Percentiles rank a stretch among this genome's conserved stretches.
These are phyloP conservation scores for Montipora cactus DNA, from an alignment of 64 coral and sea anemone species.

Conservation along the genomic window DNA sequence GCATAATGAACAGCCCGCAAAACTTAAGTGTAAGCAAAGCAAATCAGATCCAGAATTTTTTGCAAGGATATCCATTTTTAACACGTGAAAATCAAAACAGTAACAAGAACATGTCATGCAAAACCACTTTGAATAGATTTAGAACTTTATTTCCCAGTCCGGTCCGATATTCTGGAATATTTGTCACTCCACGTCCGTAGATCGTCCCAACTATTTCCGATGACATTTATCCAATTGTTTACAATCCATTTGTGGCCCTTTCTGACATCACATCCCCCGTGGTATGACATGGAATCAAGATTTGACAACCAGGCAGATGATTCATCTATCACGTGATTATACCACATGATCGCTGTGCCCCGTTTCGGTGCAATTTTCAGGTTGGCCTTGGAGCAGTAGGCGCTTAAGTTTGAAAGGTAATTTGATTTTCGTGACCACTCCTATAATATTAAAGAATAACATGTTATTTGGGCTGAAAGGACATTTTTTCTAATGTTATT, in stretches of 20 bases:
- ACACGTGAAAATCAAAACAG: too few relatives aligned
- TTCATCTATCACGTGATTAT: slow-evolving; percentile 81
- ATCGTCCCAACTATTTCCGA: slow-evolving; percentile 76
- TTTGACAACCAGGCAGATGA: slow-evolving; percentile 66
- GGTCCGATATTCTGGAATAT: background rate
- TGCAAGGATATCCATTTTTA: too few relatives aligned
- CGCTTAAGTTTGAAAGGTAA: slow-evolving; percentile 78
- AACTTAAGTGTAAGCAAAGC: too few relatives aligned
- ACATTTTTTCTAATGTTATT: too few relatives aligned
- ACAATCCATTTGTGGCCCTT: slow-evolving; percentile 87
- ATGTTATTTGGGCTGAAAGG: background rate
- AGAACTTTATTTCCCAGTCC: too few relatives aligned
- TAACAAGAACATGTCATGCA: too few relatives aligned
- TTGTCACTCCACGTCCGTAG: slow-evolving; percentile 80
- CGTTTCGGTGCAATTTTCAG: slow-evolving; percentile 73
- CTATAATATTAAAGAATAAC: background rate
- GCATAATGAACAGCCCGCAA: too few relatives aligned
- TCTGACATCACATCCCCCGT: slow-evolving; percentile 92
- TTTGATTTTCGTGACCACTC: slow-evolving; percentile 37
- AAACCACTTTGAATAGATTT: too few relatives aligned
- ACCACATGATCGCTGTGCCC: slow-evolving; percentile 92
- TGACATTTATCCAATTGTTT: slow-evolving; percentile 94
- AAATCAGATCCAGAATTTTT: too few relatives aligned
- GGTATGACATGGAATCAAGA: slow-evolving; percentile 80
- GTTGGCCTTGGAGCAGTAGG: slow-evolving; percentile 81